Percentiles rank a stretch among this genome's conserved stretches.
These are phyloP conservation scores for Stomatorhinus ivindoensis DNA, from an alignment of 2,113 vertebrate species.

Conservation along the genomic window DNA sequence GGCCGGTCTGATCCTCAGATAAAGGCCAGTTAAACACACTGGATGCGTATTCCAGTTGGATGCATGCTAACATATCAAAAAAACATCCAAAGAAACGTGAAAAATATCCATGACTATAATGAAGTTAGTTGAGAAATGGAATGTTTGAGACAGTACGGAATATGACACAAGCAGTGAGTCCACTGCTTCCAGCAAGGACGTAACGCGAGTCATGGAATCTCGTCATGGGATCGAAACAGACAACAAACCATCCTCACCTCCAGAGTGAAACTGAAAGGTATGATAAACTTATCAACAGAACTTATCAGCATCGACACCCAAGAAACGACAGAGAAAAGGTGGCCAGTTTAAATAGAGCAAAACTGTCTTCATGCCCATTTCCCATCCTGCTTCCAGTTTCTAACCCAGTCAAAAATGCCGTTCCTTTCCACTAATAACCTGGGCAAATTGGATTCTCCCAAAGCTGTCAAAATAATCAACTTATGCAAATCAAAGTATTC, in stretches of 20 bases:
- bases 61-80: background rate
- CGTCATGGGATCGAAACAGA: background rate
- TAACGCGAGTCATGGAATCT: background rate
- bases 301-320: background rate
- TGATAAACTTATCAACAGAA: too few species aligned
- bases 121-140: background rate
- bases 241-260: background rate
- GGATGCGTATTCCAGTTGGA: background rate
- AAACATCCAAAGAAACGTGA: background rate
- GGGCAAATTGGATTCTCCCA: background rate
- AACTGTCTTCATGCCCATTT: background rate
- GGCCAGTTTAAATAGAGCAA: background rate
- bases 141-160: background rate
- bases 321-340: background rate
- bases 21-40: conserved; percentile 22
- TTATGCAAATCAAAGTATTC: conserved; percentile 50
- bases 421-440: background rate
- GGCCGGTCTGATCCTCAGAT: background rate
- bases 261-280: background rate
- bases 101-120: background rate
- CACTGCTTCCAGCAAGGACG: background rate
- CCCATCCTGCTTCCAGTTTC: background rate
- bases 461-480: conserved; percentile 48
- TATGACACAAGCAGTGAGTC: background rate
- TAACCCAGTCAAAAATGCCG: background rate